These are phyloP conservation scores for Mythimna ferrago DNA, from an alignment of 2,888 invertebrate species.

Conservation along the genomic window DNA sequence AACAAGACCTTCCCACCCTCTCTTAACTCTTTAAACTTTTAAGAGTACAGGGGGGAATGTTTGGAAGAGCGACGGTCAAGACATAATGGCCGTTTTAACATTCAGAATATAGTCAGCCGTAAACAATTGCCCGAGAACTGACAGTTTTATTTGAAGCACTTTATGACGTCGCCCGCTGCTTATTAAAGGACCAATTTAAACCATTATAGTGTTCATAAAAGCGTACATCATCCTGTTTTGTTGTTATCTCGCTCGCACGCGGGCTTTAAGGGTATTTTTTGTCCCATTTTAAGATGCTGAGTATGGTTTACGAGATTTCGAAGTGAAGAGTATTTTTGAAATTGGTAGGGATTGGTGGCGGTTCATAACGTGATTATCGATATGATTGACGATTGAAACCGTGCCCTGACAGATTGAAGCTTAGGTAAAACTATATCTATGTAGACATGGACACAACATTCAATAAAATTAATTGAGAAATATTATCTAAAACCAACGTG, in stretches of 20 bases:
- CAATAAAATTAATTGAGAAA: background rate
- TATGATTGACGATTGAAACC: slow-evolving; percentile 14
- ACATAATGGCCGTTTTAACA: slow-evolving; percentile 67
- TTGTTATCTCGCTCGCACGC: slow-evolving; percentile 72
- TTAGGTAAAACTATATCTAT: background rate
- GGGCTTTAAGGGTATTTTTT: slow-evolving; percentile 47
- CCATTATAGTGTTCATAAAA: slow-evolving; percentile 89
- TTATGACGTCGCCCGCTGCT: slow-evolving; percentile 83
- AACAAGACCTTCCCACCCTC: slow-evolving; percentile 27
- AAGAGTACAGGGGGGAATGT: slow-evolving; percentile 37
- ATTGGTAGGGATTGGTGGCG: slow-evolving; percentile 75
- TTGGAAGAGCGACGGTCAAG: slow-evolving; percentile 53
- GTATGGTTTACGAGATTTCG: slow-evolving; percentile 86
- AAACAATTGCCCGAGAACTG: slow-evolving; percentile 67
- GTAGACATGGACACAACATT: background rate
- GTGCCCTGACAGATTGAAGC: background rate
- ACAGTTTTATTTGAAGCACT: slow-evolving; percentile 83
- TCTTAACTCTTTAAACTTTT: slow-evolving; percentile 9
- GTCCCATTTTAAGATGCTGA: slow-evolving; percentile 77
- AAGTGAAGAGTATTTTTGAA: slow-evolving; percentile 85
- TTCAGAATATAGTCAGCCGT: slow-evolving; percentile 66
- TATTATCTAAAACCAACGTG: slow-evolving; percentile 7
- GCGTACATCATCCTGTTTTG: slow-evolving; percentile 89
- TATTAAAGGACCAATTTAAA: slow-evolving; percentile 89
- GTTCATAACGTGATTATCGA: slow-evolving; percentile 53